Base-by-base conservation (phyloP, 2,888 invertebrate species). In the Stenotaenia linearis region DNA sequence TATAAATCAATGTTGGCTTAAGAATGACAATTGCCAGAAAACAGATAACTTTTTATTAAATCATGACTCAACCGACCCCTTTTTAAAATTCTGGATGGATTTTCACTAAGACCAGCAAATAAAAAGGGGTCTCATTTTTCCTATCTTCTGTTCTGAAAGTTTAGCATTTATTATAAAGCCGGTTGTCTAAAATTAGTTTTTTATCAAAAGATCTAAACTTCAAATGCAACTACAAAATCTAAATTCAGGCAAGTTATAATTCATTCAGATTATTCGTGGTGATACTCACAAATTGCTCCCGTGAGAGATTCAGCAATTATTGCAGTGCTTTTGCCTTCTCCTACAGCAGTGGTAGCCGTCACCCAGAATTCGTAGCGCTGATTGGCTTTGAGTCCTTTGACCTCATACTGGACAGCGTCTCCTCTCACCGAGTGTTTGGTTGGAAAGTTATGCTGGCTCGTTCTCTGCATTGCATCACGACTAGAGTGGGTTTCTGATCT, bases 361-460 rank as follows among this genome's bases (percentile, higher is more conserved):
- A 86, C 85, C 80, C 85, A 84, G 80, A 87, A 85, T 77, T 84
- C 84, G 80, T 86, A 86, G 56, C 85, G 82, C 12, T 84, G 82
- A 79, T 84, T 82, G 10, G 82, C 82, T 32, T 83, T 83, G 37
- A 86, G 82, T 28, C 84, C 83, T 9, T 82, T 82, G 21, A 85
- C 82, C 77, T 84, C 82, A 80, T 84, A 84, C 69, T 83, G 83
- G 10, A 30, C 40, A 15, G 75, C 50, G 30, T 80, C 76, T 5
- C 80, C 80, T 15, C 74, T 23, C 21, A 80, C 78, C 28, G 80
- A 74, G 74, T 78, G 32, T 28, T 69, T 78, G 15, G 78, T 37
- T 79, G 80, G 56, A 12, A 35, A 80, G 61, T 78, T 78, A 37
- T 78, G 78, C 30, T 78, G 56, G 37, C 78, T 78, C 61, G 78